A percentile compares a stretch with the other conserved stretches of the same genome.
These are phyloP conservation scores for Trichoplax adhaerens DNA, from an alignment of 37 sponge, comb jelly and placozoan genomes.

Conservation along the genomic window DNA sequence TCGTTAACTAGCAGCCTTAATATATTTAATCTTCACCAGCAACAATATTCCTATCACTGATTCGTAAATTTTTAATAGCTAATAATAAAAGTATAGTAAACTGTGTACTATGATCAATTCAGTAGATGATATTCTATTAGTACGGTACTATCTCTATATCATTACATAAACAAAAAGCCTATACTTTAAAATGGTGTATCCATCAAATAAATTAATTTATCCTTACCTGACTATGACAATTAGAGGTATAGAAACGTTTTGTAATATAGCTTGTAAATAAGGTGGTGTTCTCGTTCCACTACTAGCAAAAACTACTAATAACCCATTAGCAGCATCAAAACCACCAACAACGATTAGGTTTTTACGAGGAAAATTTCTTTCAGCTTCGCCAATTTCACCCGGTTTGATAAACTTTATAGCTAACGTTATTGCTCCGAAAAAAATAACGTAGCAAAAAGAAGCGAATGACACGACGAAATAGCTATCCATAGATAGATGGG, in stretches of 20 bases:
- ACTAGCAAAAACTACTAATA: conserved; percentile 43
- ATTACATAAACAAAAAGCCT: too few relatives aligned
- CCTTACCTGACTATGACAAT: conserved; percentile 22
- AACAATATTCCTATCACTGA: too few relatives aligned
- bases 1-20: too few relatives aligned
- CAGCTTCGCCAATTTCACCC: conserved; percentile 4
- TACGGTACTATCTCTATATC: too few relatives aligned
- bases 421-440: conserved; percentile 33
- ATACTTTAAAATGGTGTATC: too few relatives aligned
- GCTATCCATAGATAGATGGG: conserved; percentile 20
- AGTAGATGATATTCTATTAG: too few relatives aligned
- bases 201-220: too few relatives aligned
- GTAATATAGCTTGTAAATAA: conserved; percentile 47
- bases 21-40: too few relatives aligned
- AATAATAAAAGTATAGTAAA: too few relatives aligned
- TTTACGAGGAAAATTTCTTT: conserved; percentile 38
- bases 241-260: conserved; percentile 40
- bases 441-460: conserved; percentile 37
- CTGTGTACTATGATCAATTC: too few relatives aligned
- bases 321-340: conserved; percentile 47
- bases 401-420: neutral
- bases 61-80: too few relatives aligned
- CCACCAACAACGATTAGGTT: conserved; percentile 36
- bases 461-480: conserved; percentile 43
- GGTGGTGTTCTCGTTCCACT: conserved; percentile 31